Evolutionary conservation across 2,113 vertebrate species (phyloP), one percentile per base, ranked within the genome.

Genomic region (Dicrurus megarhynchus): DNA sequence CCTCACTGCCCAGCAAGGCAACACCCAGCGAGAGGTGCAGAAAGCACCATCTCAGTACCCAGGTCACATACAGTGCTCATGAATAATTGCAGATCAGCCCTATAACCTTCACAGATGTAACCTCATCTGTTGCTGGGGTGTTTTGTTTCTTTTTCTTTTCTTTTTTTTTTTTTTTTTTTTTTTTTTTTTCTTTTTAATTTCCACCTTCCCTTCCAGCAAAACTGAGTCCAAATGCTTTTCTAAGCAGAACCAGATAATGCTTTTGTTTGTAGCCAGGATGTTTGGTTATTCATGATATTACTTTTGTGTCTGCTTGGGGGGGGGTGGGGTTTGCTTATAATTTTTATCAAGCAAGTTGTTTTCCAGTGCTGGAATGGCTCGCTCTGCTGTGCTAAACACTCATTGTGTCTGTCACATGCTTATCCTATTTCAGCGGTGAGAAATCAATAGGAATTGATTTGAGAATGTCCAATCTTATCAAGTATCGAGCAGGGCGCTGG

Each of bases 391-490:
- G 68, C 82, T 96, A 85, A 97, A 91, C 39, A 32, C 89, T 93
- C 89, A 75, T 75, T 97, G 94, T 96, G 94, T 95, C 96, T 95
- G 77, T 85, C 94, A 97, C 95, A 95, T 89, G 71, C 67, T 37
- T 93, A 95, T 97, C 95, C 96, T 95, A 89, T 96, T 95, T 93
- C 86, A 95, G 94, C 91, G 88, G 97, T 49, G 59, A 94, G 65
- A 95, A 98, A 98, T 98, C 97, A 18, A 98, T 97, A 94, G 70
- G 89, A 96, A 97, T 98, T 96, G 97, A 98, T 98, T 96, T 87
- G 92, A 97, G 96, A 97, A 97, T 87, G 93, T 95, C 97, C 96
- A 97, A 87, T 89, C 96, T 96, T 97, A 98, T 98, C 97, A 98
- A 92, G 68, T 50, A 96, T 88, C 3, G 56, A 79, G 90, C 76